Percentiles rank a stretch among this genome's conserved stretches.
Evolutionary conservation across 2,113 vertebrate genomes (phyloP).

Genomic region (Scophthalmus maximus): DNA sequence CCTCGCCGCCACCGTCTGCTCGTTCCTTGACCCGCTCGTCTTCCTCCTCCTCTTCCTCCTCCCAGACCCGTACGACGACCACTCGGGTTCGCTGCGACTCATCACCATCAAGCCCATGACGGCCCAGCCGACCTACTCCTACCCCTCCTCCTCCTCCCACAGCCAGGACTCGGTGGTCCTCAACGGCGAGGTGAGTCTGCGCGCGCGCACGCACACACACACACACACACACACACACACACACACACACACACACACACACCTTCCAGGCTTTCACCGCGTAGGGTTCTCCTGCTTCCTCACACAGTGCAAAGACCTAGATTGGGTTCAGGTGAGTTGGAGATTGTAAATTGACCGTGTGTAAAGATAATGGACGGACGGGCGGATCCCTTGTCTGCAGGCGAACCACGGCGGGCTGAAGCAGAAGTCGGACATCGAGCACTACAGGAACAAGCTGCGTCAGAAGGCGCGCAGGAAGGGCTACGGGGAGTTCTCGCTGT

Average conservation of each 20-base stretch:
- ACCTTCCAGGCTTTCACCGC: too few relatives aligned
- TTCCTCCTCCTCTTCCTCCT: conserved; percentile 69
- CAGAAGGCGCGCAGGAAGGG: conserved; percentile 96
- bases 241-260: too few relatives aligned
- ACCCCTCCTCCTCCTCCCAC: conserved; percentile 87
- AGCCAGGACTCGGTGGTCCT: conserved; percentile 91
- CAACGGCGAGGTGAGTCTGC: conserved; percentile 91
- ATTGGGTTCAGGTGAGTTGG: too few relatives aligned
- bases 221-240: background rate
- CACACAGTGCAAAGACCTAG: too few relatives aligned
- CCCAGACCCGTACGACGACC: conserved; percentile 91
- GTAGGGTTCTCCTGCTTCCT: too few relatives aligned
- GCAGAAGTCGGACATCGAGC: conserved; percentile 98
- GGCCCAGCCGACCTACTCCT: conserved; percentile 86
- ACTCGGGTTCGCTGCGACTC: conserved; percentile 93
- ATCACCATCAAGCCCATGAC: conserved; percentile 93
- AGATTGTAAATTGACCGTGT: too few relatives aligned
- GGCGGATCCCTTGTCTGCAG: conserved; percentile 71
- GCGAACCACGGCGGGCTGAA: conserved; percentile 91
- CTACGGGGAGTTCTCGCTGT: conserved; percentile 91
- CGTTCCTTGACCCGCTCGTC: background rate
- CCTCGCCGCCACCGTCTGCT: too few relatives aligned
- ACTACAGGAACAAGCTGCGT: conserved; percentile 97
- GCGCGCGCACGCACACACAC: background rate
- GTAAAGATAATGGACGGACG: too few relatives aligned